phyloP scores from a whole-genome alignment of 2,113 vertebrate genomes.

The Pandion haliaetus region DNA sequence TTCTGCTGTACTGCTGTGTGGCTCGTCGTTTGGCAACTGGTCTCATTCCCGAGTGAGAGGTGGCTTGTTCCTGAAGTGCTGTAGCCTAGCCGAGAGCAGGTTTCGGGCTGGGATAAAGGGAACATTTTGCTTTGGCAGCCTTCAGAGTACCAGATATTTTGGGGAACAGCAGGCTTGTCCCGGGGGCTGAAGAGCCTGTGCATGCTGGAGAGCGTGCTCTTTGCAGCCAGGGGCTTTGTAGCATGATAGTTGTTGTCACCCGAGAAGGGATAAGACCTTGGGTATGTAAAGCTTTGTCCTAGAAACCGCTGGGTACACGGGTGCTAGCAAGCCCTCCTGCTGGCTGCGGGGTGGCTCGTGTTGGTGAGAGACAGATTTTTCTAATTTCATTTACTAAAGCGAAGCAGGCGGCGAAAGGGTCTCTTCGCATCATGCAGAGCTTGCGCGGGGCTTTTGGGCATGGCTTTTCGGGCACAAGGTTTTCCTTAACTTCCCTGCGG shows the following conservation, averaged over 20 bases:
- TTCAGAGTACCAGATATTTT: neutral
- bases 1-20: neutral
- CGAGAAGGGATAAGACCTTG: neutral
- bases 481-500: neutral
- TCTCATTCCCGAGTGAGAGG: neutral
- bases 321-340: neutral
- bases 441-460: neutral
- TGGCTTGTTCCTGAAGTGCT: neutral
- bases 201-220: neutral
- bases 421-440: neutral
- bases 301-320: accelerated
- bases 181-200: neutral
- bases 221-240: accelerated
- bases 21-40: accelerated
- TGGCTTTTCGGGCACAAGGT: accelerated
- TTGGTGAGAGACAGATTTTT: neutral
- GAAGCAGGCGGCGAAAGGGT: neutral
- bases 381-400: neutral
- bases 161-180: neutral
- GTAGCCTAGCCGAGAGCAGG: neutral
- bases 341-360: neutral
- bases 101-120: neutral
- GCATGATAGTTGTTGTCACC: neutral
- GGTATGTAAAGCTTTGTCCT: neutral
- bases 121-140: neutral